A percentile compares a stretch with the other conserved stretches of the same genome.
These are phyloP conservation scores for Lepidothrix coronata DNA, from an alignment of 2,113 vertebrate species.

Conservation along the genomic window DNA sequence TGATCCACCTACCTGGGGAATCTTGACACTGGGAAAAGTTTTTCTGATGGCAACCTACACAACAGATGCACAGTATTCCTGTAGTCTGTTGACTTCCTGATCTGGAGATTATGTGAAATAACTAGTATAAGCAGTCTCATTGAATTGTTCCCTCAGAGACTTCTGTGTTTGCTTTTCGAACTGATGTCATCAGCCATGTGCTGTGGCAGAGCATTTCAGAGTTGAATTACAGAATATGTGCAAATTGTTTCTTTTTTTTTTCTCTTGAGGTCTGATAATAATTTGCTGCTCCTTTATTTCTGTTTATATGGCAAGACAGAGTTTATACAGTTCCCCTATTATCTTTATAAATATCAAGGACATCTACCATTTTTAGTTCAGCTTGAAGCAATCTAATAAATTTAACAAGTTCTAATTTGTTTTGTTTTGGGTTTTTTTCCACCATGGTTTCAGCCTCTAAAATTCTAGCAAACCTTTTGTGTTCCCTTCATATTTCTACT, in stretches of 20 bases:
- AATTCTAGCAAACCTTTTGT: not conserved
- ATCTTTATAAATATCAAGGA: not conserved
- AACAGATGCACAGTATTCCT: not conserved
- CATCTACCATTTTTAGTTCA: not conserved
- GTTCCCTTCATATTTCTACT: not conserved
- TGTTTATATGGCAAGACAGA: not conserved
- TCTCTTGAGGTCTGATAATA: not conserved
- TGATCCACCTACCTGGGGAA: not conserved
- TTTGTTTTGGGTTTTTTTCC: not conserved
- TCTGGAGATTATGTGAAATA: not conserved
- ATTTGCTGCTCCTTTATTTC: not conserved
- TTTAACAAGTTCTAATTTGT: not conserved
- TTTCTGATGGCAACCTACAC: not conserved
- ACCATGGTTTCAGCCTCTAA: fast-evolving
- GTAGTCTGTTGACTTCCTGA: not conserved
- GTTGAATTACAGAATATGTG: not conserved
- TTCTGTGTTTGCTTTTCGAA: not conserved
- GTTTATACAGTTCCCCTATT: not conserved
- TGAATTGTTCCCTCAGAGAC: not conserved
- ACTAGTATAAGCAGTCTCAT: fast-evolving
- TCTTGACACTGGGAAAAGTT: too few relatives aligned
- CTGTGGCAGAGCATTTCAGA: not conserved
- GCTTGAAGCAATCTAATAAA: not conserved
- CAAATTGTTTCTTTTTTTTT: not conserved
- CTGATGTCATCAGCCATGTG: fast-evolving